Conservation (phyloP, 2,888 invertebrate genomes). For the Agonopterix heracliana region DNA sequence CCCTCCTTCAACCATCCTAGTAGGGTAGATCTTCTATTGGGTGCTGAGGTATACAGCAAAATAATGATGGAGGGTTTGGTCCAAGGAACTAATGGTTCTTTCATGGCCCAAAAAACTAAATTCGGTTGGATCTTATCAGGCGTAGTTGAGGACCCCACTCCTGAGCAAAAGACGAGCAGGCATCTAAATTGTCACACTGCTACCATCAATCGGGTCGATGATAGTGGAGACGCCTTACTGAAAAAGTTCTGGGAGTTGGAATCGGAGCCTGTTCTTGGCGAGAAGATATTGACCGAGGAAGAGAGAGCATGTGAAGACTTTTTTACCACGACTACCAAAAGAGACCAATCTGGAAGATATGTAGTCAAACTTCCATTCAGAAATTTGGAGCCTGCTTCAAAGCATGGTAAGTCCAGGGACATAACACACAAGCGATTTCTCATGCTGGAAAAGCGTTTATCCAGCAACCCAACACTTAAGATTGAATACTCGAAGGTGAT, state of each 20-base stretch:
- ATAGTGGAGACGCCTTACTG: background rate
- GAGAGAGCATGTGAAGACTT: background rate
- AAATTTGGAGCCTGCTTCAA: background rate
- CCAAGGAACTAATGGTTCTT: conserved; percentile 9
- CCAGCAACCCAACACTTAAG: background rate
- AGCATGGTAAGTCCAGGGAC: background rate
- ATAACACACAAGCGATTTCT: background rate
- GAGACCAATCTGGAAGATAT: background rate
- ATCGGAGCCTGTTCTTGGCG: background rate
- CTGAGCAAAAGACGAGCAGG: background rate
- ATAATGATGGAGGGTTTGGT: conserved; percentile 15
- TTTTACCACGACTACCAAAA: background rate
- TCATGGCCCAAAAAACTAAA: conserved; percentile 18
- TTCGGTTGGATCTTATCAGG: conserved; percentile 25
- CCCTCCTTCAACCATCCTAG: conserved; percentile 11
- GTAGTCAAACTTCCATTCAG: conserved; percentile 1
- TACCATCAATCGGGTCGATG: background rate
- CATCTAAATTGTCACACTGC: background rate
- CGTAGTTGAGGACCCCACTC: background rate
- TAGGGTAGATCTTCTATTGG: conserved; percentile 18
- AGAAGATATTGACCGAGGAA: background rate
- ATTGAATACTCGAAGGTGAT: background rate
- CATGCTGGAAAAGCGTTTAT: background rate
- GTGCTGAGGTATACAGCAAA: conserved; percentile 19
- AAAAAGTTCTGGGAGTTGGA: background rate